These are phyloP conservation scores for Synergus laeviventris DNA, from an alignment of 2,888 invertebrate species.

Conservation along the genomic window DNA sequence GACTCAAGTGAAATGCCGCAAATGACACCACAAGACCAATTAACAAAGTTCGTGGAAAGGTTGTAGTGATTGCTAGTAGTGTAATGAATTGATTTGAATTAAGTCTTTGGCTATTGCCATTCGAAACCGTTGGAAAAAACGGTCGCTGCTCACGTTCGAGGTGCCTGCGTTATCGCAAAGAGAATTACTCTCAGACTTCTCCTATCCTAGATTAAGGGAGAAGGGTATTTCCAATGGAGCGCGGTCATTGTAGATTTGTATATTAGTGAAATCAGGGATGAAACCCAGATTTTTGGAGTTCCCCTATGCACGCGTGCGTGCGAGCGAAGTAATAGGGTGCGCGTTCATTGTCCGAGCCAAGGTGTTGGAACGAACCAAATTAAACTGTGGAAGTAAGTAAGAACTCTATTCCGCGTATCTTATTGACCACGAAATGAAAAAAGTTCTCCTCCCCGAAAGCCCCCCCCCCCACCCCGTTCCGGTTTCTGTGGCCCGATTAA, in stretches of 20 bases:
- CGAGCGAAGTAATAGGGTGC: slow-evolving; percentile 51
- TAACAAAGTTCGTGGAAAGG: slow-evolving; percentile 96
- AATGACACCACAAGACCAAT: slow-evolving; percentile 95
- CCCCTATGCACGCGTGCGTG: slow-evolving; percentile 6
- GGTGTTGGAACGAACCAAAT: slow-evolving; percentile 52
- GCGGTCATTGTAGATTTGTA: slow-evolving; percentile 39
- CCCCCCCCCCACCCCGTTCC: background rate
- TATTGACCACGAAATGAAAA: slow-evolving; percentile 25
- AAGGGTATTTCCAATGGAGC: slow-evolving; percentile 27
- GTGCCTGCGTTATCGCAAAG: slow-evolving; percentile 32
- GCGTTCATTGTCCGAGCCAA: slow-evolving; percentile 53
- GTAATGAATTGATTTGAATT: slow-evolving; percentile 47
- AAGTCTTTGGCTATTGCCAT: slow-evolving; percentile 25
- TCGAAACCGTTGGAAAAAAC: slow-evolving; percentile 14
- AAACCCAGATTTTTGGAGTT: slow-evolving; percentile 35
- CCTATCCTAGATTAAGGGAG: slow-evolving; percentile 31
- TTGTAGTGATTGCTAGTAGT: slow-evolving; percentile 85
- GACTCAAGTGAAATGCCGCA: slow-evolving; percentile 84
- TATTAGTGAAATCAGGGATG: slow-evolving; percentile 40
- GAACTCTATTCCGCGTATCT: background rate
- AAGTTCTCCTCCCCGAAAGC: background rate
- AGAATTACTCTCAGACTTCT: slow-evolving; percentile 30
- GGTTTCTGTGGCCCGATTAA: slow-evolving; percentile 36
- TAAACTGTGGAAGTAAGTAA: slow-evolving; percentile 17
- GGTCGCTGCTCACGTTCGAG: slow-evolving; percentile 41